A percentile compares a stretch with the other conserved stretches of the same genome.
These are phyloP conservation scores for Diabrotica virgifera DNA, from an alignment of 1,140 invertebrate species.

Conservation along the genomic window DNA sequence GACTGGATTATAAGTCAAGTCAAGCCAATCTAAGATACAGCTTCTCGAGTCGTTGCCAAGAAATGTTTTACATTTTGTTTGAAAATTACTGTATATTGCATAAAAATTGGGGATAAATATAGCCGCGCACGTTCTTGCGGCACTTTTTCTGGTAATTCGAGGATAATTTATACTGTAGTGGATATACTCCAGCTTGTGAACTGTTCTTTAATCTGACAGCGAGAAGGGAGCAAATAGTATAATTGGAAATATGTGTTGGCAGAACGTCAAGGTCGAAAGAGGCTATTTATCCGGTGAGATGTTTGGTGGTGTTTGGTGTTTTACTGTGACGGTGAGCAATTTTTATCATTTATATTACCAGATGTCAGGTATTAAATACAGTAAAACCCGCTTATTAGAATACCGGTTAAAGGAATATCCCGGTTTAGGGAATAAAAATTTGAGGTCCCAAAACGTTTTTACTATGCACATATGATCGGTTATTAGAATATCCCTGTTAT, in stretches of 20 bases:
- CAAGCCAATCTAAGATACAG: not conserved
- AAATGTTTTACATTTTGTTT: constrained; percentile 12
- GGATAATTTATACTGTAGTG: constrained; percentile 39
- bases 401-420: too few species aligned
- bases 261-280: constrained; percentile 44
- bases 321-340: not conserved
- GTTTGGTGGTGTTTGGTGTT: constrained; percentile 3
- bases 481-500: too few species aligned
- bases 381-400: too few species aligned
- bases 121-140: constrained; percentile 18
- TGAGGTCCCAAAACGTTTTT: too few species aligned
- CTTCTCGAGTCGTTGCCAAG: constrained; percentile 16
- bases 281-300: constrained; percentile 42
- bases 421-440: too few species aligned
- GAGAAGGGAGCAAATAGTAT: constrained; percentile 45
- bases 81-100: constrained; percentile 26
- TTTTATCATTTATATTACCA: too few species aligned
- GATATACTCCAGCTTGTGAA: constrained; percentile 39
- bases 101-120: constrained; percentile 29
- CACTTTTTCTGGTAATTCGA: constrained; percentile 36
- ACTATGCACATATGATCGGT: too few species aligned
- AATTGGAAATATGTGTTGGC: constrained; percentile 48
- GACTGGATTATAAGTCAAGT: not conserved
- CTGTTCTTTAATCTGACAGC: constrained; percentile 46
- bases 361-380: too few species aligned